Evolutionary conservation across 2,113 vertebrate species (phyloP), one percentile per base, ranked within the genome.

Genomic region (Rhabdomys dilectus): DNA sequence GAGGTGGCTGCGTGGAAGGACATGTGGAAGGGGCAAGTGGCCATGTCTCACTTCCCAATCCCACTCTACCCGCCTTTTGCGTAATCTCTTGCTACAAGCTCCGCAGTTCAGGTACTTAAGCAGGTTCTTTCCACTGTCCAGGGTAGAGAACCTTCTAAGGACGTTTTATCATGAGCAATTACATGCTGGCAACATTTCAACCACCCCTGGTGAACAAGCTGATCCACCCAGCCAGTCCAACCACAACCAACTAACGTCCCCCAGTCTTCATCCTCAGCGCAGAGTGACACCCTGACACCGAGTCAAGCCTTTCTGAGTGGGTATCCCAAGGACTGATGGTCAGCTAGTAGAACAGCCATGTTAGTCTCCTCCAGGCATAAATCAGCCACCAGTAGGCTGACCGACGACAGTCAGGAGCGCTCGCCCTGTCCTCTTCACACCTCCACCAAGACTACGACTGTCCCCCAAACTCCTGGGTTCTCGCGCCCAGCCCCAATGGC

Each of bases 391-490:
- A 60, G 24, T 29, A 91, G 60, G 36, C 64, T 13, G 89, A 91
- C 86, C 77, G 36, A 70, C 78, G 29, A 78, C 87, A 1, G 17
- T n/a, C 75, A 12, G 76, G 88, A 90, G 88, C 5, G 88, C 92
- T 88, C 21, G 5, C 48, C 34, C 0, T 70, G 31, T 66, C 29
- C 48, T 1, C 36, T 58, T 24, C 4, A 42, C 82, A 42, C 96
- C 64, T 10, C 68, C 87, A 75, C 34, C 72, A 64, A 17, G 62
- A 48, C 89, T 94, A 75, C 68, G 62, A 94, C 91, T 31, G 88
- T 92, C 93, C 96, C 53, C 53, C 96, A 90, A 98, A 98, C 97
- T 98, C 95, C 88, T 39, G 48, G 85, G 58, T 51, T 78, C 93
- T 42, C 42, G 48, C 7, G 0, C 11, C 66, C 16, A 4, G 2